phyloP scores from a whole-genome alignment of 1,140 invertebrate genomes.

The Probaryconus sp. region DNA sequence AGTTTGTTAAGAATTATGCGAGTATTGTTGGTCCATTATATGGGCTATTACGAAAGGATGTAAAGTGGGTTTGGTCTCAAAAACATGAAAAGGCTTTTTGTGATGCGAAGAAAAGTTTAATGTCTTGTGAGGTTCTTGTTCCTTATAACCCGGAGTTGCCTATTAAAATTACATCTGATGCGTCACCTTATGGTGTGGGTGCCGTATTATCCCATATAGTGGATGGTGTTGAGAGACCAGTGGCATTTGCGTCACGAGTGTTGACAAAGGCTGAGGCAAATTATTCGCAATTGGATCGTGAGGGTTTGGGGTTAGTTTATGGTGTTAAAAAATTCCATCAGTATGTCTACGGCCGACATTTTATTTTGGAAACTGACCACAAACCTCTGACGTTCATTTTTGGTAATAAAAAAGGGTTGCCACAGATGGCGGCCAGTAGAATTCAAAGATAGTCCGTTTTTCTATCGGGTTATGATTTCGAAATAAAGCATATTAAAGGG shows the following conservation, averaged over 20 bases:
- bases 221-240: slow-evolving; percentile 36
- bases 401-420: slow-evolving; percentile 64
- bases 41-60: slow-evolving; percentile 17
- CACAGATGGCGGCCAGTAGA: slow-evolving; percentile 64
- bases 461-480: slow-evolving; percentile 68
- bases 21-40: slow-evolving; percentile 26
- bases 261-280: slow-evolving; percentile 46
- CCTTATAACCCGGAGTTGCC: slow-evolving; percentile 26
- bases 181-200: slow-evolving; percentile 19
- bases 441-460: slow-evolving; percentile 69
- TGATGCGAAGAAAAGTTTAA: slow-evolving; percentile 12
- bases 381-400: slow-evolving; percentile 77
- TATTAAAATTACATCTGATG: slow-evolving; percentile 31
- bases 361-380: slow-evolving; percentile 78
- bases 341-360: slow-evolving; percentile 62
- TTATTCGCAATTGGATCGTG: slow-evolving; percentile 59
- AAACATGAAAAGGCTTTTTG: slow-evolving; percentile 27
- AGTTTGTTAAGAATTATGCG: slow-evolving; percentile 35
- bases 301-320: slow-evolving; percentile 55
- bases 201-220: slow-evolving; percentile 26
- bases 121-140: slow-evolving; percentile 26
- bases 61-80: slow-evolving; percentile 29
- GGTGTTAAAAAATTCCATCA: slow-evolving; percentile 41
- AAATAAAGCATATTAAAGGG: slow-evolving; percentile 64
- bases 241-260: slow-evolving; percentile 47